phyloP scores from a whole-genome alignment of 2,113 vertebrate species.

The Tragelaphus scriptus region DNA sequence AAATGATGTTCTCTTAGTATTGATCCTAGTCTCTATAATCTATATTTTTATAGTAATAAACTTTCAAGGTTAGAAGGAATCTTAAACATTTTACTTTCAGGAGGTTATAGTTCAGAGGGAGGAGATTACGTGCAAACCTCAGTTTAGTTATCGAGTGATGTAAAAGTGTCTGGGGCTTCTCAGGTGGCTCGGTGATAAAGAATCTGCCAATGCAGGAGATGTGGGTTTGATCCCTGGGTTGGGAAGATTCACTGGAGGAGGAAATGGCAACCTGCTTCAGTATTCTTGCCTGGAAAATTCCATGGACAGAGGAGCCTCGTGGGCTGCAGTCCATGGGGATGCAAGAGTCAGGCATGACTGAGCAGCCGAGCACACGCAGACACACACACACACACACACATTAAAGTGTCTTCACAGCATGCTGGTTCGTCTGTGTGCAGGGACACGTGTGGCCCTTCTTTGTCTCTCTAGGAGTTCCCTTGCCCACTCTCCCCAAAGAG shows the following conservation, averaged over 20 bases:
- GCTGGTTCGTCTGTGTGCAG: neutral
- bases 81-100: neutral
- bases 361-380: neutral
- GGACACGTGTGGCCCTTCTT: neutral
- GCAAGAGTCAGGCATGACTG: neutral
- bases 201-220: neutral
- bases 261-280: neutral
- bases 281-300: neutral
- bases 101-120: neutral
- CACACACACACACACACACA: neutral
- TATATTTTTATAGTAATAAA: neutral
- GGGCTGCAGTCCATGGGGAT: neutral
- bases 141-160: neutral
- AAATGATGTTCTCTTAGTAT: neutral
- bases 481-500: neutral
- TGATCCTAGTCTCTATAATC: neutral
- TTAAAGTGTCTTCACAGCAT: neutral
- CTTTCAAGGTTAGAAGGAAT: neutral
- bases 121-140: neutral
- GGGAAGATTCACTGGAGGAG: neutral
- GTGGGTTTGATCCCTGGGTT: neutral
- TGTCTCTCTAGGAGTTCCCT: no score
- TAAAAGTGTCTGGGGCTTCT: neutral
- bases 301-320: neutral
- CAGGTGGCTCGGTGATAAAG: neutral